phyloP scores from a whole-genome alignment of 2,888 invertebrate genomes.

The Tipula vernalis region DNA sequence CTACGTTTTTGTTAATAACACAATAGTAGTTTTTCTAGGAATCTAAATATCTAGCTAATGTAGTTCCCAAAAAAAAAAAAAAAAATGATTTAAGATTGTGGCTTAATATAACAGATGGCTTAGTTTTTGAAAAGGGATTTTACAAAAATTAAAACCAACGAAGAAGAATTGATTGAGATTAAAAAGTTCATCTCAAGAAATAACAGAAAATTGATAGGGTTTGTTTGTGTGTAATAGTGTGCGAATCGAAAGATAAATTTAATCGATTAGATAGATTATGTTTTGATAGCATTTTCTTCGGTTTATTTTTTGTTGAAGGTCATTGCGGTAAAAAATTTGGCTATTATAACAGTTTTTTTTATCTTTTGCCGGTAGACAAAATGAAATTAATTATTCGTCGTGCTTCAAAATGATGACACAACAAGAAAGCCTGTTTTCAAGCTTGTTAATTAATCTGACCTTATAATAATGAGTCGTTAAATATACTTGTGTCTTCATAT shows the following conservation, averaged over 20 bases:
- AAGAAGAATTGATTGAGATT: background rate
- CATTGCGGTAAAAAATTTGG: background rate
- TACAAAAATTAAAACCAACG: background rate
- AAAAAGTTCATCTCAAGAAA: background rate
- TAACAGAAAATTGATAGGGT: background rate
- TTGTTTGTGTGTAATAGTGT: background rate
- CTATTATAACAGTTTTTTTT: no score
- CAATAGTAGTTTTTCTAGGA: background rate
- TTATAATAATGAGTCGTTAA: no score
- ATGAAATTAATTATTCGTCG: no score
- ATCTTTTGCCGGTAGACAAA: no score
- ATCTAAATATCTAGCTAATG: background rate
- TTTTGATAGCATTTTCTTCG: background rate
- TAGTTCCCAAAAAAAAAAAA: background rate
- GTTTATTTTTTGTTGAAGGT: background rate
- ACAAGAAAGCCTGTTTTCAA: no score
- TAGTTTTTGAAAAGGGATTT: background rate
- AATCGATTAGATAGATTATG: background rate
- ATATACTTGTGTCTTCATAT: no score
- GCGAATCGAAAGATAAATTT: background rate
- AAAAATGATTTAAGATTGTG: background rate
- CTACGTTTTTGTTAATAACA: background rate
- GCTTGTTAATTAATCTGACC: no score
- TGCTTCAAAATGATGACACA: no score
- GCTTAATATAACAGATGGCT: background rate